Evolutionary conservation across 37 sponge, comb jelly and placozoan genomes (phyloP).

Genomic region (Beroe ovata): DNA sequence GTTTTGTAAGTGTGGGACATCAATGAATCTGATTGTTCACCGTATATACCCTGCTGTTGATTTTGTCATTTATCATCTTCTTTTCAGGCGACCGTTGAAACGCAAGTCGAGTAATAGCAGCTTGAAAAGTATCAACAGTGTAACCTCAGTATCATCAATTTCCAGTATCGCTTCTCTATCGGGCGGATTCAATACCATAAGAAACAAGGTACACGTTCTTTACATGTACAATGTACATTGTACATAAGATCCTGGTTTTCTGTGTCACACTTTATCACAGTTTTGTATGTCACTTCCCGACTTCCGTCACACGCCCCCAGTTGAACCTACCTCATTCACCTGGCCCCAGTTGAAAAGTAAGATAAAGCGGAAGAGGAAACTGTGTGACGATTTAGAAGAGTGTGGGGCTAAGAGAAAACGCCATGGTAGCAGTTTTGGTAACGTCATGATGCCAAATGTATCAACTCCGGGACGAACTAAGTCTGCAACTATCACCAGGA

Average conservation of each 20-base stretch:
- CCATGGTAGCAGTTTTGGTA: constrained; percentile 21
- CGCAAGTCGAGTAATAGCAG: constrained; percentile 53
- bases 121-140: constrained; percentile 53
- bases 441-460: background rate
- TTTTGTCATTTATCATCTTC: no score
- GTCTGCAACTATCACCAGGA: constrained; percentile 34
- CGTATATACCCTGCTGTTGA: no score
- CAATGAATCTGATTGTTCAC: no score
- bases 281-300: background rate
- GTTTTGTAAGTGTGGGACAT: background rate
- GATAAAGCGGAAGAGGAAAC: constrained; percentile 60
- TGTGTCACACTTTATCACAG: background rate
- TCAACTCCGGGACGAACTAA: constrained; percentile 18
- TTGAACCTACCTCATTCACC: no score
- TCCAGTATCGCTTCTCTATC: constrained; percentile 59
- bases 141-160: constrained; percentile 2
- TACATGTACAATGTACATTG: background rate
- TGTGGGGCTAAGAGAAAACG: constrained; percentile 32
- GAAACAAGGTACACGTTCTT: constrained; percentile 26
- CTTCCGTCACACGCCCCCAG: background rate
- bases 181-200: constrained; percentile 20
- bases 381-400: constrained; percentile 41
- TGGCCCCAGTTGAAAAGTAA: constrained; percentile 14
- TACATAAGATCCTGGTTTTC: no score
- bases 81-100: constrained; percentile 43